Conservation (phyloP, 2,113 vertebrate species). For the Cercopithecus mona region DNA sequence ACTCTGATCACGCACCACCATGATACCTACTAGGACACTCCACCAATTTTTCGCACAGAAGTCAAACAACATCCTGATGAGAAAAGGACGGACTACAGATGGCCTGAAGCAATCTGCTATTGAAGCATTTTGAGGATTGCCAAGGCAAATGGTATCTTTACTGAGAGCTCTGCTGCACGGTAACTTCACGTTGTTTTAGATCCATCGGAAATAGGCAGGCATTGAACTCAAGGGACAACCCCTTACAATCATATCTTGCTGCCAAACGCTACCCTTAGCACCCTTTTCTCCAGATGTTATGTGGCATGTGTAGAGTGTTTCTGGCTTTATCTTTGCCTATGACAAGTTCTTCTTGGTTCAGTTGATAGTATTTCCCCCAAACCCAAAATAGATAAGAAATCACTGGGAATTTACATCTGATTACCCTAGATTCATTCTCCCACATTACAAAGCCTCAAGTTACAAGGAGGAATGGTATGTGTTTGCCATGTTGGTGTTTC, state of each 20-base stretch:
- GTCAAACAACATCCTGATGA: not conserved
- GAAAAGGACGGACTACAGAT: not conserved
- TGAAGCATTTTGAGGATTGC: not conserved
- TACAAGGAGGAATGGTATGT: conserved; percentile 10
- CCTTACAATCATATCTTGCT: not conserved
- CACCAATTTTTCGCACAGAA: not conserved
- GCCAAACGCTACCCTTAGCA: not conserved
- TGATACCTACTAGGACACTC: not conserved
- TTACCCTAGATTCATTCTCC: conserved; percentile 20
- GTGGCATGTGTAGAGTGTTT: not conserved
- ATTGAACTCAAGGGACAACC: not conserved
- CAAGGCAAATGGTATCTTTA: not conserved
- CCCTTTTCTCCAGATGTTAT: not conserved
- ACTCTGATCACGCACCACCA: not conserved
- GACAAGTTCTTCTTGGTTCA: conserved; percentile 1
- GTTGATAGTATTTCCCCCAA: not conserved
- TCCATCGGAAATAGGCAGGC: not conserved
- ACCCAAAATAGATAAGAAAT: conserved; percentile 46
- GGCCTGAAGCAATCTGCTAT: not conserved
- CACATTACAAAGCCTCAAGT: conserved; percentile 19
- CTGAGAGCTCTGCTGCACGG: not conserved
- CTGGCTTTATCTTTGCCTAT: conserved; percentile 21
- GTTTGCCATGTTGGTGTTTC: not conserved
- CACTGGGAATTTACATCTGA: conserved; percentile 59
- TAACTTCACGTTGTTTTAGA: not conserved